Base-by-base conservation (phyloP, 2,888 invertebrate species). In the Orthonychiurus folsomi region DNA sequence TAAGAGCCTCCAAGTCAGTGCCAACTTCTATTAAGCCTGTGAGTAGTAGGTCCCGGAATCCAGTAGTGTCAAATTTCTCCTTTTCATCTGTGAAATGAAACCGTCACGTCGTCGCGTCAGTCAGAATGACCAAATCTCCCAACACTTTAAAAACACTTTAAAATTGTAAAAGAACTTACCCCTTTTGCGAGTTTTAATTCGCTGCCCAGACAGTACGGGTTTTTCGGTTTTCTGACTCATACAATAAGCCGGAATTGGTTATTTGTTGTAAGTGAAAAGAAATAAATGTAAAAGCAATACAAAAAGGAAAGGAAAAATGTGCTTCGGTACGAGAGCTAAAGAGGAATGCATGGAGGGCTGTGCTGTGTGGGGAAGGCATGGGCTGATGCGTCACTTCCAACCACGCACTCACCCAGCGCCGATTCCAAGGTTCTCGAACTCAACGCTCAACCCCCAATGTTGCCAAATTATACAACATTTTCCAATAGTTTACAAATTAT, bases 141-240 rank as follows among this genome's bases (percentile, higher is more conserved):
- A n/a, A n/a, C n/a, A n/a, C n/a, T n/a, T n/a, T 23, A 23, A 52
- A 52, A 12, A 52, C 37, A 37, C 5, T 37, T 37, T 37, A 37
- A 37, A 37, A 37, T 37, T 37, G 52, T 9, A 21, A 52, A 52
- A 21, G 9, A 23, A 62, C 81, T 81, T 81, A 93, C 93, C 93
- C 93, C 95, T 93, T 90, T 95, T 95, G 88, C 95, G 90, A 91
- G 95, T 94, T 92, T 95, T 95, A 86, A 95, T 94, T 86, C 95
- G 93, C 86, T 94, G 94, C 91, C 95, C 95, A 88, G 93, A 93
- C 87, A 95, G 85, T 87, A 93, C 89, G 88, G 95, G 95, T 91
- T 94, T 93, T 93, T 95, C 94, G 86, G 87, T 90, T 90, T 95
- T 95, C 86, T 94, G 94, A 95, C 93, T 95, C 95, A 95, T 95